Evolutionary conservation across 2,888 invertebrate genomes (phyloP).

Genomic region (Ichneumoninae sp.): DNA sequence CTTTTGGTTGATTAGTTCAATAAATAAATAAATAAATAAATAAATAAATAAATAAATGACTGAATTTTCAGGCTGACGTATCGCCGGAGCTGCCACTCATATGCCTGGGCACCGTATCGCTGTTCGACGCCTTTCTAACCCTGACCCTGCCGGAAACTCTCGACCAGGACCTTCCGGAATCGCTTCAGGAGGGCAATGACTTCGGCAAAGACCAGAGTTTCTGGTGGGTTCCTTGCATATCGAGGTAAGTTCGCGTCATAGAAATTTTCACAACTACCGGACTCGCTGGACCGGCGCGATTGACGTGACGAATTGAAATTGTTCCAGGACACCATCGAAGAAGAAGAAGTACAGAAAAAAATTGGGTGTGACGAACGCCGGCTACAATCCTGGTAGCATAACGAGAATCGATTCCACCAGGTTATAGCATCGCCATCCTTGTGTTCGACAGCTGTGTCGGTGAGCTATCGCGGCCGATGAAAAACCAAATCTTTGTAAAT

Average conservation of each 20-base stretch:
- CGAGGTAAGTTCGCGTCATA: constrained; percentile 74
- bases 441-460: constrained; percentile 32
- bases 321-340: constrained; percentile 77
- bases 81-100: constrained; percentile 88
- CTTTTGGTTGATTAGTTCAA: no score
- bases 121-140: constrained; percentile 90
- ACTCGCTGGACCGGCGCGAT: background rate
- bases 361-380: constrained; percentile 78
- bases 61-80: constrained; percentile 77
- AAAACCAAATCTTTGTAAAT: constrained; percentile 69
- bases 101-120: constrained; percentile 90
- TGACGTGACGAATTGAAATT: background rate
- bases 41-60: constrained; percentile 28
- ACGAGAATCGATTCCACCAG: constrained; percentile 81
- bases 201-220: constrained; percentile 93
- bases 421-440: constrained; percentile 75
- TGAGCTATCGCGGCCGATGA: background rate
- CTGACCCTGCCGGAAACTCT: constrained; percentile 94
- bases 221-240: constrained; percentile 90
- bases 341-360: constrained; percentile 78
- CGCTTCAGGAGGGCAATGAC: constrained; percentile 93
- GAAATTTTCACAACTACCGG: background rate
- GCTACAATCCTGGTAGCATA: constrained; percentile 80
- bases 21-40: no score
- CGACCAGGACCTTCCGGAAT: constrained; percentile 94